These are phyloP conservation scores for Colistium nudipinnis DNA, from an alignment of 2,113 vertebrate species.

Conservation along the genomic window DNA sequence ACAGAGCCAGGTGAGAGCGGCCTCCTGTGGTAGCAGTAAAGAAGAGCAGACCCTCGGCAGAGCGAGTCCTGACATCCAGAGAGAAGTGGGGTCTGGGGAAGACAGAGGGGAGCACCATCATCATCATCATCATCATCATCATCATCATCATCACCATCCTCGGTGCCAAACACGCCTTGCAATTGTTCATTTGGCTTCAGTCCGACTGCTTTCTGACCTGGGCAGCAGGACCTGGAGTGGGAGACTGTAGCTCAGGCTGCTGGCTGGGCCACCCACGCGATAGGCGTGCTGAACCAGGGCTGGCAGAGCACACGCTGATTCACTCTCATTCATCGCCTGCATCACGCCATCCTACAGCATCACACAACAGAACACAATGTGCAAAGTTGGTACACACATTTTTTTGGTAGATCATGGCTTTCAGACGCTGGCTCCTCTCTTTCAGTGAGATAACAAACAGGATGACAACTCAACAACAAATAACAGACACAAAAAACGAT, in stretches of 20 bases:
- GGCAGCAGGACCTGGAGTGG: constrained; percentile 76
- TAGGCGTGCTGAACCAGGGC: constrained; percentile 72
- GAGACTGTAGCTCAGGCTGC: constrained; percentile 83
- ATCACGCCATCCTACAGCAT: constrained; percentile 55
- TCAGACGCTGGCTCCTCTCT: constrained; percentile 14
- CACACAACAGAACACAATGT: constrained; percentile 39
- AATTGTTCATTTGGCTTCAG: too few relatives aligned
- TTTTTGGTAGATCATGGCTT: not conserved
- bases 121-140: too few relatives aligned
- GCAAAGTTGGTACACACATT: not conserved
- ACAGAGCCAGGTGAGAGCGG: constrained; percentile 84
- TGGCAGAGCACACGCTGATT: constrained; percentile 55
- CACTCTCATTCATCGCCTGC: constrained; percentile 42
- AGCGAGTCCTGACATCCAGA: constrained; percentile 85
- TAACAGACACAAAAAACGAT: not conserved
- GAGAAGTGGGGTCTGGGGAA: constrained; percentile 86
- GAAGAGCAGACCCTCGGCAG: constrained; percentile 87
- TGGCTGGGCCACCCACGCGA: constrained; percentile 83
- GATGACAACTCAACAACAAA: not conserved
- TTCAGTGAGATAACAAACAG: not conserved
- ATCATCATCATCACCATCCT: too few relatives aligned
- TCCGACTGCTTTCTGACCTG: constrained; percentile 62
- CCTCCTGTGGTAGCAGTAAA: constrained; percentile 77
- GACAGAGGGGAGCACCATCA: not conserved
- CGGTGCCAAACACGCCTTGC: too few relatives aligned